phyloP scores from a whole-genome alignment of 2,113 vertebrate species.

The Entelurus aequoreus region DNA sequence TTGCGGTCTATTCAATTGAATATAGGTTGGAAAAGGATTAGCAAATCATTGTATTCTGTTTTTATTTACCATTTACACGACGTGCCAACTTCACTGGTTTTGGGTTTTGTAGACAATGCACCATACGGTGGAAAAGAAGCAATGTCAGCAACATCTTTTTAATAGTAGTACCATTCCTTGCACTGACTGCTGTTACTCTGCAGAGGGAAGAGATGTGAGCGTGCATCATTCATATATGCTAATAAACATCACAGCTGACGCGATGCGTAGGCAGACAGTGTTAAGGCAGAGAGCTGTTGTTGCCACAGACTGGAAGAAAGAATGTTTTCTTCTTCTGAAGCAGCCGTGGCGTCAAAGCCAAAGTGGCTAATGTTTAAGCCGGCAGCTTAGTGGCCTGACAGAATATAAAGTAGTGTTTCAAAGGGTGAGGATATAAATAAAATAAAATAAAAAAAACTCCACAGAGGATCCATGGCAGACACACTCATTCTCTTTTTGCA shows the following conservation, averaged over 20 bases:
- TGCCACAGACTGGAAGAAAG: conserved; percentile 8
- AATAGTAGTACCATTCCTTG: background rate
- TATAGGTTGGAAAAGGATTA: too few relatives aligned
- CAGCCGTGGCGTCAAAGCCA: conserved; percentile 12
- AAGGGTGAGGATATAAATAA: conserved; percentile 39
- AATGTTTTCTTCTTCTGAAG: conserved; percentile 1
- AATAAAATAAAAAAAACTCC: conserved; percentile 39
- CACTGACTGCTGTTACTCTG: background rate
- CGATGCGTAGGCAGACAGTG: too few relatives aligned
- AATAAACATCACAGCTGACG: background rate
- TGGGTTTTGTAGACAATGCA: background rate
- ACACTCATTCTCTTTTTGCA: conserved; percentile 10
- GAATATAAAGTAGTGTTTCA: conserved; percentile 21
- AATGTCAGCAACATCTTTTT: background rate
- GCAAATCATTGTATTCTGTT: too few relatives aligned
- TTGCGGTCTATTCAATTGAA: too few relatives aligned
- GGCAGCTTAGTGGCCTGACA: conserved; percentile 16
- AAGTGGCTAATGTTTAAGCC: conserved; percentile 45
- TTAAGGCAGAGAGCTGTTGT: conserved; percentile 2
- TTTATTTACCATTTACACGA: too few relatives aligned
- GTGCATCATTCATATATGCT: background rate
- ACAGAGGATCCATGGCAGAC: conserved; percentile 5
- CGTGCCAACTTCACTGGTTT: too few relatives aligned
- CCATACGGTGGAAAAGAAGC: background rate
- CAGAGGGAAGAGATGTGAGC: background rate